A percentile compares a stretch with the other conserved stretches of the same genome.
phyloP scores from a whole-genome alignment of 2,888 invertebrate species.

The Hypomecis atomaria region DNA sequence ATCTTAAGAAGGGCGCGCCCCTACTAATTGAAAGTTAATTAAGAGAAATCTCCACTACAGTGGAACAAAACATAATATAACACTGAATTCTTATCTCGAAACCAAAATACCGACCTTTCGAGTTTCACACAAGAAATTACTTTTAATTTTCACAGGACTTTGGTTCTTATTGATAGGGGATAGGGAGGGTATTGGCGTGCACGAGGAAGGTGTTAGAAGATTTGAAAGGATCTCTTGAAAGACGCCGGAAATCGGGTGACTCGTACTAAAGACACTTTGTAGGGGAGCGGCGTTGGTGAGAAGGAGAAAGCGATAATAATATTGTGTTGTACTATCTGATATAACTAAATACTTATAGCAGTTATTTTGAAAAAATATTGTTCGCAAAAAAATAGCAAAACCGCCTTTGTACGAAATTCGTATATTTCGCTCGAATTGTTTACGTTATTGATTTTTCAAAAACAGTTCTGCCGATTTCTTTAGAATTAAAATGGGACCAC shows the following conservation, averaged over 20 bases:
- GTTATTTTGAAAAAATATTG: too few species aligned
- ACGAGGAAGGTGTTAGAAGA: constrained; percentile 30
- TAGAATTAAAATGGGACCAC: too few species aligned
- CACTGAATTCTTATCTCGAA: constrained; percentile 34
- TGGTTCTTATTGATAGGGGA: not conserved
- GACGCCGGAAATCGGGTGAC: constrained; percentile 63
- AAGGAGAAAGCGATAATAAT: constrained; percentile 3
- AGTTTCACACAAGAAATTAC: constrained; percentile 34
- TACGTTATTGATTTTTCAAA: too few species aligned
- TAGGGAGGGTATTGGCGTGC: constrained; percentile 17
- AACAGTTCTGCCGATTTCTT: too few species aligned
- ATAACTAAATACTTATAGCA: too few species aligned
- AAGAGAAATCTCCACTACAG: not conserved
- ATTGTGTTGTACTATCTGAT: too few species aligned
- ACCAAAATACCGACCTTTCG: constrained; percentile 34
- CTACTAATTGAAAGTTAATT: constrained; percentile 14
- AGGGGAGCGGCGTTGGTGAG: constrained; percentile 35
- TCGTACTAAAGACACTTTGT: constrained; percentile 58
- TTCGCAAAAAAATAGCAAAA: too few species aligned
- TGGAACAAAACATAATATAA: constrained; percentile 30
- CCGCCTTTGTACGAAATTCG: too few species aligned
- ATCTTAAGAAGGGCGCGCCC: too few species aligned
- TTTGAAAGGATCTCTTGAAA: constrained; percentile 53
- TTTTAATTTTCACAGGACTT: constrained; percentile 6
- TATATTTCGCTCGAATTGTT: too few species aligned